phyloP scores from a whole-genome alignment of 2,113 vertebrate genomes.

The Cinclus cinclus region DNA sequence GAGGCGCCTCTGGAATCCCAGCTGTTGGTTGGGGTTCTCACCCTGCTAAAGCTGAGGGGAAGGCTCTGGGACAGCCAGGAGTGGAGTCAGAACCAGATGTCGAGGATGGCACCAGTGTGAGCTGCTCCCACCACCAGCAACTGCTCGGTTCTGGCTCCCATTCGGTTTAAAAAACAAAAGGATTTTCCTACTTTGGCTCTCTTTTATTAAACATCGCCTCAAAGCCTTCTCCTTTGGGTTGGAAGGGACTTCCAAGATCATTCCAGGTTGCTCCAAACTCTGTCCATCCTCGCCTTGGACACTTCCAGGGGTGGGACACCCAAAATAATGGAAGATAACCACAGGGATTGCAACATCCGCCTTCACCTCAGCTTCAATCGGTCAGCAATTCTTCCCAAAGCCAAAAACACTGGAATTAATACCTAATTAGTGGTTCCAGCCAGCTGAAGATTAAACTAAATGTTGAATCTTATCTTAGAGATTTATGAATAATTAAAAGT shows the following conservation, averaged over 20 bases:
- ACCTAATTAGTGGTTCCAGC: neutral
- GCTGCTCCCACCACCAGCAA: neutral
- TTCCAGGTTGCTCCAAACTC: neutral
- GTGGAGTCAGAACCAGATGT: neutral
- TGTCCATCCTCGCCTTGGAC: neutral
- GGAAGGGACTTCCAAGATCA: neutral
- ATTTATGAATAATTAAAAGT: neutral
- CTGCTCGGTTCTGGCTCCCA: fast-evolving
- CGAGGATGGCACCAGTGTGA: fast-evolving
- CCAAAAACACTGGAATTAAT: neutral
- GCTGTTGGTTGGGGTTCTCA: neutral
- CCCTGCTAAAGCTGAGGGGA: neutral
- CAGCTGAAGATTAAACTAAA: neutral
- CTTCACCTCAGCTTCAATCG: neutral
- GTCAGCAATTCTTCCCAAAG: neutral
- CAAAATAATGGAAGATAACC: neutral
- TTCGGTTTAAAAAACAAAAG: fast-evolving
- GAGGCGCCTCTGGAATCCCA: neutral
- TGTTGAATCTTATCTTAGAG: neutral
- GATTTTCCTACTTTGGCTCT: neutral
- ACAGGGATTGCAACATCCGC: fast-evolving
- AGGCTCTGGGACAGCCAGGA: neutral
- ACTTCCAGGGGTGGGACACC: neutral
- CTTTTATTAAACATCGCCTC: neutral
- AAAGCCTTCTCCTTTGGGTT: neutral